Conservation (phyloP, 2,888 invertebrate genomes). For the Spodoptera picta region DNA sequence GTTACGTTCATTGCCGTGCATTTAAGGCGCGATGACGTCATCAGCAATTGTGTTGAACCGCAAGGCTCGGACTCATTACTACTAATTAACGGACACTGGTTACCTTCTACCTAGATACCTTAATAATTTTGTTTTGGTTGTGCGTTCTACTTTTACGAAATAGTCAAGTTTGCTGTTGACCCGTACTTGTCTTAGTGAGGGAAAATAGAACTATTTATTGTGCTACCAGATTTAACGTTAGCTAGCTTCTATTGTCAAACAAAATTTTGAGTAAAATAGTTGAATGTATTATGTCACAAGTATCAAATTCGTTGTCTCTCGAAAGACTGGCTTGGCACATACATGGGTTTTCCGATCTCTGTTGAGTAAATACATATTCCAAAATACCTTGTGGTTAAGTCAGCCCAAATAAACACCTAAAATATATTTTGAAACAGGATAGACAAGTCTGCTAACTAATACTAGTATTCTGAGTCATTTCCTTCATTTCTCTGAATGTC, state of each 20-base stretch:
- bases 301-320: no score
- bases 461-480: conserved; percentile 27
- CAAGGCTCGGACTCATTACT: conserved; percentile 64
- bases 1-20: conserved; percentile 55
- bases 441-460: conserved; percentile 9
- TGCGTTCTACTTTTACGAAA: conserved; percentile 46
- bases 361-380: not conserved
- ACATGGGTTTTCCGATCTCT: not conserved
- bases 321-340: no score
- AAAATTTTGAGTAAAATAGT: no score
- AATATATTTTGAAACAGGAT: conserved; percentile 6
- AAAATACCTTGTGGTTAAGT: not conserved
- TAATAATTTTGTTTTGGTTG: conserved; percentile 45
- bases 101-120: conserved; percentile 57
- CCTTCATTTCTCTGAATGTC: conserved; percentile 22
- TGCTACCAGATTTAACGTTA: not conserved
- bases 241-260: no score
- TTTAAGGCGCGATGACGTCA: conserved; percentile 61
- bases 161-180: not conserved
- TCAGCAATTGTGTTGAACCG: conserved; percentile 60
- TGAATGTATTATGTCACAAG: no score
- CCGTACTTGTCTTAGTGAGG: not conserved
- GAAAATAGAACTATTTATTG: not conserved
- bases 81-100: conserved; percentile 66
- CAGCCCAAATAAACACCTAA: not conserved